Conservation (phyloP, 2,888 invertebrate species). For the Chrysolina americana region DNA sequence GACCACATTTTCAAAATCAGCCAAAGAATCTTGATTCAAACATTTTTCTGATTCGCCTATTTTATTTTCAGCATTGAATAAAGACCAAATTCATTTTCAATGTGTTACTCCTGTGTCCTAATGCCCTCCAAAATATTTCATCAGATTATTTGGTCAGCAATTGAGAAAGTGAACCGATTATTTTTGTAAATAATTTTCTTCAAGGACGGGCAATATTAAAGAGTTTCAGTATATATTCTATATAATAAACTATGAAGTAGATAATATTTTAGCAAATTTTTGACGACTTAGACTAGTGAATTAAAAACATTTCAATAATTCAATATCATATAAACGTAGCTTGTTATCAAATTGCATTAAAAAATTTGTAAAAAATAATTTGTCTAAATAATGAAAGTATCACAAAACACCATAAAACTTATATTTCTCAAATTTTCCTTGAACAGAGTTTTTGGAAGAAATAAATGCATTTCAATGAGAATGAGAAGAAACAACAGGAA, state of each 20-base stretch:
- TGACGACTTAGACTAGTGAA: constrained; percentile 44
- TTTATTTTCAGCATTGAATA: neutral
- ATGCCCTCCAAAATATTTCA: too few relatives aligned
- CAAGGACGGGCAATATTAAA: constrained; percentile 14
- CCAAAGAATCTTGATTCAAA: neutral
- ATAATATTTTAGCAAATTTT: constrained; percentile 54
- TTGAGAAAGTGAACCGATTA: neutral
- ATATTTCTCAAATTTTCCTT: too few relatives aligned
- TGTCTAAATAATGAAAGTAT: neutral
- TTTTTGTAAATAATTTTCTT: constrained; percentile 6
- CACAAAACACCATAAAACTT: too few relatives aligned
- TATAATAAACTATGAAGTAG: constrained; percentile 40
- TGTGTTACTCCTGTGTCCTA: neutral
- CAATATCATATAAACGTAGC: constrained; percentile 34
- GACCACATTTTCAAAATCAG: neutral
- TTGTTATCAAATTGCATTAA: constrained; percentile 6
- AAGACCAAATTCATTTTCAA: neutral
- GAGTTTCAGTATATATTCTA: constrained; percentile 34
- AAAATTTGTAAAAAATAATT: constrained; percentile 5
- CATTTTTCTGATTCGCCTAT: neutral
- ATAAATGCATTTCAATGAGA: too few relatives aligned
- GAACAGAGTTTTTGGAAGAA: too few relatives aligned
- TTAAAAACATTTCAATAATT: constrained; percentile 34
- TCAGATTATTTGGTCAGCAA: neutral
- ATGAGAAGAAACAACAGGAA: too few relatives aligned